A percentile compares a stretch with the other conserved stretches of the same genome.
phyloP scores from a whole-genome alignment of 2,797 vertebrate genomes.

The Potorous gilbertii region DNA sequence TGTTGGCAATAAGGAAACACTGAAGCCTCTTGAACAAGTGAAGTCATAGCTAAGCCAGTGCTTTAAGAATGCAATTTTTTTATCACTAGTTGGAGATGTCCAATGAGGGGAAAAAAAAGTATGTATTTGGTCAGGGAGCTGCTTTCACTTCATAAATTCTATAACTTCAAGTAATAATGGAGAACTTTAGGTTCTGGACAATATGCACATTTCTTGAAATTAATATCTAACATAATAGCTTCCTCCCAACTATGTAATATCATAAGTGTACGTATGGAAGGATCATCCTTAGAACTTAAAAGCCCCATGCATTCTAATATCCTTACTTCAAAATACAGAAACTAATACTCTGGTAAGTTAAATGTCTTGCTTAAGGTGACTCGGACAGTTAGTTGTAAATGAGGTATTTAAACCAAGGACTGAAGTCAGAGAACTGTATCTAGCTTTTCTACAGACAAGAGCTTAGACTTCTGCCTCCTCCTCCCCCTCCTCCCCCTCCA shows the following conservation, averaged over 20 bases:
- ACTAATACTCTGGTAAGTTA: not conserved
- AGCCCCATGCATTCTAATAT: not conserved
- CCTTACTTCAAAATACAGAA: not conserved
- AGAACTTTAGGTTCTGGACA: not conserved
- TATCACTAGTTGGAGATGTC: not conserved
- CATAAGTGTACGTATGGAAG: not conserved
- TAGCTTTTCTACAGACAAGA: not conserved
- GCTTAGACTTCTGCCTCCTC: not conserved
- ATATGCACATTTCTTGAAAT: not conserved
- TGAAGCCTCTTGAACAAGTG: not conserved
- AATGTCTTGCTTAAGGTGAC: not conserved
- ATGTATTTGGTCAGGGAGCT: not conserved
- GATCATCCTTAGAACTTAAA: not conserved
- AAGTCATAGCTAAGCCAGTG: not conserved
- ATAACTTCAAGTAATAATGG: not conserved
- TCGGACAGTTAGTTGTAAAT: not conserved
- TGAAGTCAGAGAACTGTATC: not conserved
- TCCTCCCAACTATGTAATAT: not conserved
- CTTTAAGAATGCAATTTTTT: not conserved
- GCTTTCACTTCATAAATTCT: not conserved
- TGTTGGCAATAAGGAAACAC: not conserved
- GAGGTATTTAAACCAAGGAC: not conserved
- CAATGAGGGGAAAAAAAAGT: not conserved
- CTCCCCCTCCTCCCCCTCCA: no score
- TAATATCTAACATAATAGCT: not conserved